These are phyloP conservation scores for Lacerta viridis DNA, from an alignment of 2,797 vertebrate species.

Conservation along the genomic window DNA sequence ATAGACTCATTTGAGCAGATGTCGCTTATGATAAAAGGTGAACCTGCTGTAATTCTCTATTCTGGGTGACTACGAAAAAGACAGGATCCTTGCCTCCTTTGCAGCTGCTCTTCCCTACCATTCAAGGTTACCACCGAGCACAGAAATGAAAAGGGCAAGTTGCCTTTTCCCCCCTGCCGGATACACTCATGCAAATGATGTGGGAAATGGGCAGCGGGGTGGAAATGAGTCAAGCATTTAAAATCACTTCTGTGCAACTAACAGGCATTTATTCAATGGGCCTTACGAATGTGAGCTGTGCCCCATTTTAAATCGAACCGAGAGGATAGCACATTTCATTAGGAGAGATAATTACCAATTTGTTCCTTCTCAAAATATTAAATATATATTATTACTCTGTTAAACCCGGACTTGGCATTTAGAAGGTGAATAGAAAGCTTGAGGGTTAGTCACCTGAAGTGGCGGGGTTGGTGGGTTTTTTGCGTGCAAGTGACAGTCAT, in stretches of 20 bases:
- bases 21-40: background rate
- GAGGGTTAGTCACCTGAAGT: background rate
- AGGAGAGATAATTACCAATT: slow-evolving; percentile 70
- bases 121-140: background rate
- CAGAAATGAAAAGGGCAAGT: slow-evolving; percentile 19
- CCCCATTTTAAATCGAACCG: slow-evolving; percentile 70
- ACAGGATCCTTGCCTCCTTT: background rate
- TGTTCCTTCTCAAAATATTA: slow-evolving; percentile 54
- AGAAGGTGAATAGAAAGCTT: slow-evolving; percentile 50
- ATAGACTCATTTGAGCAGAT: background rate
- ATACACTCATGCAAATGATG: slow-evolving; percentile 43
- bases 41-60: background rate
- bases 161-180: slow-evolving; percentile 10
- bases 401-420: slow-evolving; percentile 42
- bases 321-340: slow-evolving; percentile 73
- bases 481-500: too few species aligned
- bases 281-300: slow-evolving; percentile 66
- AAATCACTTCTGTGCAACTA: slow-evolving; percentile 68
- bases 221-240: slow-evolving; percentile 54
- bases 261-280: slow-evolving; percentile 66
- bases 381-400: slow-evolving; percentile 49
- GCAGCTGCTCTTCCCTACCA: background rate
- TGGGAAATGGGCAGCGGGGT: slow-evolving; percentile 41
- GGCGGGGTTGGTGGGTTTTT: background rate
- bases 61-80: background rate